Conservation (phyloP, 2,797 vertebrate genomes). For the Champsocephalus gunnari region DNA sequence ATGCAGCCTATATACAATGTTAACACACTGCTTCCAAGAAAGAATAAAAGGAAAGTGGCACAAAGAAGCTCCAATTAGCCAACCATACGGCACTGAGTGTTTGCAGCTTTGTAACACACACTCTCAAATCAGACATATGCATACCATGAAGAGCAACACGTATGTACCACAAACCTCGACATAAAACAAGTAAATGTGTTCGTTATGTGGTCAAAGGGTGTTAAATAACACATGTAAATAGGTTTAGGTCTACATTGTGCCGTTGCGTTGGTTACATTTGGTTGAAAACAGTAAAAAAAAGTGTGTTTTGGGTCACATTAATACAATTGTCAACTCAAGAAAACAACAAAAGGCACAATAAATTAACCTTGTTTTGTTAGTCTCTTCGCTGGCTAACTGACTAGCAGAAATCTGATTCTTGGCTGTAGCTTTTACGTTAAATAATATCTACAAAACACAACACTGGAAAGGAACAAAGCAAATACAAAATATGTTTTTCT, state of each 20-base stretch:
- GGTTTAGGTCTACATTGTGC: neutral
- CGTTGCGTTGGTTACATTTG: neutral
- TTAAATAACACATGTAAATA: neutral
- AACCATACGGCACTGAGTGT: neutral
- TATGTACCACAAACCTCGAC: neutral
- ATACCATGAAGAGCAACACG: neutral
- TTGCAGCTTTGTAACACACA: too few species aligned
- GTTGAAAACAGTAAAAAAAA: neutral
- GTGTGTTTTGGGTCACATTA: accelerated
- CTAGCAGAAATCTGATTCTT: neutral
- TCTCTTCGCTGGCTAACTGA: neutral
- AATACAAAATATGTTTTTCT: neutral
- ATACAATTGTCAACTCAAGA: accelerated
- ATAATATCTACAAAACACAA: accelerated
- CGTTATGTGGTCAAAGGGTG: neutral
- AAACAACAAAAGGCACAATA: neutral
- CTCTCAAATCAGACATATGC: neutral
- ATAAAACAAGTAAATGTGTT: neutral
- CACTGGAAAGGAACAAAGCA: accelerated
- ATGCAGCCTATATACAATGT: neutral
- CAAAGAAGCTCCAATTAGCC: neutral
- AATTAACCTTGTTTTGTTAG: neutral
- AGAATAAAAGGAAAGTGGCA: neutral
- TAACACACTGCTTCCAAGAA: neutral
- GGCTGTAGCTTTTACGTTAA: neutral